Evolutionary conservation across 1,140 invertebrate genomes (phyloP).

Genomic region (Arctopsyche grandis): DNA sequence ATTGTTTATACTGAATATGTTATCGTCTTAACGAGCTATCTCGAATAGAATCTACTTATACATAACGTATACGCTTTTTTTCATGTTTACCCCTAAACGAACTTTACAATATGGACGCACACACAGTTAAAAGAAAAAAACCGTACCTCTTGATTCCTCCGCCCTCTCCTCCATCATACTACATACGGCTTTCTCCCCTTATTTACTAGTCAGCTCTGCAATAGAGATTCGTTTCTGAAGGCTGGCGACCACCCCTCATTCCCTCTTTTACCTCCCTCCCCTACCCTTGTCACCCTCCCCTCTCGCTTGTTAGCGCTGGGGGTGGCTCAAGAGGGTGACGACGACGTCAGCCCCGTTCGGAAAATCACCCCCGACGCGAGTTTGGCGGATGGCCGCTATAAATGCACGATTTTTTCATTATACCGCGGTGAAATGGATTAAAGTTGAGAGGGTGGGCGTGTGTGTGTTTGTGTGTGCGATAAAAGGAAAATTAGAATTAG

Average conservation of each 20-base stretch:
- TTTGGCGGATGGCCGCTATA: constrained; percentile 47
- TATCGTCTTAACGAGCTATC: too few species aligned
- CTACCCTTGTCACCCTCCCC: constrained; percentile 3
- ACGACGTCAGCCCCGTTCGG: constrained; percentile 46
- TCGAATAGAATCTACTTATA: background rate
- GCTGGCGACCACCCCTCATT: background rate
- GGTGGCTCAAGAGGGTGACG: constrained; percentile 41
- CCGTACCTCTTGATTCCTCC: constrained; percentile 49
- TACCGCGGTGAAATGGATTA: constrained; percentile 35
- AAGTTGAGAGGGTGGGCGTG: constrained; percentile 11
- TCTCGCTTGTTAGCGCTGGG: constrained; percentile 44
- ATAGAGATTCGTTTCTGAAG: constrained; percentile 46
- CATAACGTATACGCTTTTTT: background rate
- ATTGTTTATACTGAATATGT: too few species aligned
- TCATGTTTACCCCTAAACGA: constrained; percentile 14
- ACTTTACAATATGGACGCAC: constrained; percentile 23
- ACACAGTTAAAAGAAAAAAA: constrained; percentile 22
- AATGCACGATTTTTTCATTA: constrained; percentile 41
- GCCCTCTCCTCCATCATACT: constrained; percentile 44
- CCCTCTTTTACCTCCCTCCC: constrained; percentile 1
- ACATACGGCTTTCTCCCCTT: constrained; percentile 52
- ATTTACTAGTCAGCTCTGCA: constrained; percentile 42
- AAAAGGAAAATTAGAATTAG: constrained; percentile 49
- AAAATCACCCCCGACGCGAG: constrained; percentile 50
- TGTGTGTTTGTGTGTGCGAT: background rate